Percentiles rank a stretch among this genome's conserved stretches.
Conservation (phyloP, 2,888 invertebrate genomes). For the Oeneis ivallda region DNA sequence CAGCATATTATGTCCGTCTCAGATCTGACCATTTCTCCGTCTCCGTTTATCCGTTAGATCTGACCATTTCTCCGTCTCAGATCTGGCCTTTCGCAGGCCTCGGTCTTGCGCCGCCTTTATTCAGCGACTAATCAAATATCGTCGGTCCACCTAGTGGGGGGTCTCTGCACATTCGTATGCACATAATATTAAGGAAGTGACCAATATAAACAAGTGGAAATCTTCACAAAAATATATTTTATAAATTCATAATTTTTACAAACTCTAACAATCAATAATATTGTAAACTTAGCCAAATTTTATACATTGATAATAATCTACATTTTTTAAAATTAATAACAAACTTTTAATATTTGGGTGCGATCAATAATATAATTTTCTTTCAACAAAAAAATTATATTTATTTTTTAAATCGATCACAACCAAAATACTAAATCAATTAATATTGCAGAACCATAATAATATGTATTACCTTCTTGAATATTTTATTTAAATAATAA, state of each 20-base stretch:
- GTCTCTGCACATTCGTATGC: no score
- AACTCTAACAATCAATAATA: slow-evolving; percentile 34
- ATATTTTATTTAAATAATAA: slow-evolving; percentile 2
- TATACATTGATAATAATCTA: slow-evolving; percentile 59
- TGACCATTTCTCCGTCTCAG: no score
- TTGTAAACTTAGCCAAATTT: slow-evolving; percentile 36
- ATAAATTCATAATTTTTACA: slow-evolving; percentile 38
- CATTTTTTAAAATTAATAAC: slow-evolving; percentile 53
- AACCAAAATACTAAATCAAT: slow-evolving; percentile 64
- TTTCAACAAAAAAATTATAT: not conserved
- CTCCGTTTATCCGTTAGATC: no score
- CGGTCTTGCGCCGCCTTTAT: no score
- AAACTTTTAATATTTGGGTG: slow-evolving; percentile 58
- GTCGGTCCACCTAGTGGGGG: no score
- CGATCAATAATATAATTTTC: slow-evolving; percentile 59
- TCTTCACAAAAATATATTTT: slow-evolving; percentile 30
- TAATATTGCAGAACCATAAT: slow-evolving; percentile 24
- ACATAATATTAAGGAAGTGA: not conserved
- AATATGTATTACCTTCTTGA: not conserved
- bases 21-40: no score
- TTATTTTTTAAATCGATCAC: slow-evolving; percentile 64
- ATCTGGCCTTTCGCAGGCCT: no score
- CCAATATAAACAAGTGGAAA: slow-evolving; percentile 18
- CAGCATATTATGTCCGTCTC: no score
- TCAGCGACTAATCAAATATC: no score